Percentiles rank a stretch among this genome's conserved stretches.
phyloP scores from a whole-genome alignment of 2,113 vertebrate species.

The Etheostoma cragini region DNA sequence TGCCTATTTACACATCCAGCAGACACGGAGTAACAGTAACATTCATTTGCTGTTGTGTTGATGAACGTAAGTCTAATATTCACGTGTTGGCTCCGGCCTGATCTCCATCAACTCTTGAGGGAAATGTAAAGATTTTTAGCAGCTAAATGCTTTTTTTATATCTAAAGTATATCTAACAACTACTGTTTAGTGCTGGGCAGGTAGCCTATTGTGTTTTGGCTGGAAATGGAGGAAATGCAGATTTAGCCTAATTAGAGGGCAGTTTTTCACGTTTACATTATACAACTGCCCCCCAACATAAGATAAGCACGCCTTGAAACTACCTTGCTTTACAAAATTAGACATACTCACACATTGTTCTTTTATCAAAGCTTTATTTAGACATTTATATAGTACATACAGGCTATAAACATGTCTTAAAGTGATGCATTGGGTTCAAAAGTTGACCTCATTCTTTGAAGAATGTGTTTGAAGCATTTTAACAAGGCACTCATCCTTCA shows the following conservation, averaged over 20 bases:
- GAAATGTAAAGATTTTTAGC: neutral
- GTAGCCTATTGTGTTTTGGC: neutral
- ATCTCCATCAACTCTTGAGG: neutral
- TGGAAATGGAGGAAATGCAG: slow-evolving; percentile 36
- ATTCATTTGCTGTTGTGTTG: neutral
- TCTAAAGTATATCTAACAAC: neutral
- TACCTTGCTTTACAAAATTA: neutral
- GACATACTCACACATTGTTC: neutral
- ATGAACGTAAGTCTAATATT: neutral
- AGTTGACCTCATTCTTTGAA: slow-evolving; percentile 33
- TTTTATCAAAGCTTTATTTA: slow-evolving; percentile 29
- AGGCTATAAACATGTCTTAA: slow-evolving; percentile 4
- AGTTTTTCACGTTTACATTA: slow-evolving; percentile 48
- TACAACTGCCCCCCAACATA: slow-evolving; percentile 9
- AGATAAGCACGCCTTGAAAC: neutral
- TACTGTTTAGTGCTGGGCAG: neutral
- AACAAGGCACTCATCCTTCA: slow-evolving; percentile 39
- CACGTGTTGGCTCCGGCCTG: too few species aligned
- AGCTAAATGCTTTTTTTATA: slow-evolving; percentile 3
- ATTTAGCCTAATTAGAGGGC: slow-evolving; percentile 45
- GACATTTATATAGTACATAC: slow-evolving; percentile 3
- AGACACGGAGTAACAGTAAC: too few species aligned
- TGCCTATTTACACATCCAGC: neutral
- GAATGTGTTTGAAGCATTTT: slow-evolving; percentile 52
- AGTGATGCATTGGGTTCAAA: slow-evolving; percentile 21